Conservation (phyloP, 2,113 vertebrate genomes). For the Microtus oregoni region DNA sequence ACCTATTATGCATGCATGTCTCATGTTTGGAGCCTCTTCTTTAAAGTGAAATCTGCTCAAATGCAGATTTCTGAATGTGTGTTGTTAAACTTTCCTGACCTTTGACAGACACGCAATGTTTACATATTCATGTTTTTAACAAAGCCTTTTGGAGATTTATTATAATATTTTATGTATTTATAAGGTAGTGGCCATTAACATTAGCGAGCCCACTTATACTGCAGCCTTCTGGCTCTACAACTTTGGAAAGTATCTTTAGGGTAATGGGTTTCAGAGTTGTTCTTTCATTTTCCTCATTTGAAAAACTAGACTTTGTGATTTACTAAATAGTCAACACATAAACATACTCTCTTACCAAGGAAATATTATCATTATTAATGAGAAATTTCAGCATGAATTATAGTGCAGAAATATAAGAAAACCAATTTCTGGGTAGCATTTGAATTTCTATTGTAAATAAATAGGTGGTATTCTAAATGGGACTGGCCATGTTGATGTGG, state of each 20-base stretch:
- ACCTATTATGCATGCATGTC: background rate
- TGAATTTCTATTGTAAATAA: background rate
- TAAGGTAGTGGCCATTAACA: background rate
- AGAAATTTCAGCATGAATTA: constrained; percentile 49
- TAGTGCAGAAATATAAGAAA: constrained; percentile 14
- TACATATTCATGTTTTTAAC: constrained; percentile 38
- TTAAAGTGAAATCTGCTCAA: background rate
- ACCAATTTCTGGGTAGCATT: background rate
- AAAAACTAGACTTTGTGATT: constrained; percentile 45
- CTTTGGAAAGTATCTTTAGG: constrained; percentile 46
- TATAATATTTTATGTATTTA: background rate
- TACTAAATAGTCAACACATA: constrained; percentile 26
- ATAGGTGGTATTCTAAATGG: constrained; percentile 8
- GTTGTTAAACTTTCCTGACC: background rate
- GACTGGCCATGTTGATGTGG: background rate
- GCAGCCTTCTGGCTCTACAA: background rate
- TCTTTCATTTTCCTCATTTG: constrained; percentile 18
- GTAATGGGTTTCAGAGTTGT: constrained; percentile 41
- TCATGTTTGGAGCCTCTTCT: background rate
- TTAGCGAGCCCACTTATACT: background rate
- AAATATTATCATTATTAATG: background rate
- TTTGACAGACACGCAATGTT: background rate
- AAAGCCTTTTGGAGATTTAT: constrained; percentile 3
- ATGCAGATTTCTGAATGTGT: background rate
- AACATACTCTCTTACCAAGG: constrained; percentile 36